Percentiles rank a stretch among this genome's conserved stretches.
Evolutionary conservation across 2,888 invertebrate genomes (phyloP).

Genomic region (Exephanes ischioxanthus): DNA sequence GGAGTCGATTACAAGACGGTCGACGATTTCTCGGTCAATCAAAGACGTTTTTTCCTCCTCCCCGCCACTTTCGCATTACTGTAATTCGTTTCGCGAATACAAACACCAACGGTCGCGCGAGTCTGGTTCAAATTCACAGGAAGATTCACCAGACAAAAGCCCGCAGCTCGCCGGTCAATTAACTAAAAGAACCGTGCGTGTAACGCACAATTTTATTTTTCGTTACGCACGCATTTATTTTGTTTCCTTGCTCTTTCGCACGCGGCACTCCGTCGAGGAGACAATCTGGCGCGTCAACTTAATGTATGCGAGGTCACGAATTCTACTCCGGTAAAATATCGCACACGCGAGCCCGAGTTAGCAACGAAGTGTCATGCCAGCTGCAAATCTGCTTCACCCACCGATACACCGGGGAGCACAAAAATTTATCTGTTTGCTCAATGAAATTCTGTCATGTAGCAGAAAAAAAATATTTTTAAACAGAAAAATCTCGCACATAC

Average conservation of each 20-base stretch:
- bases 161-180: not conserved
- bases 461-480: not conserved
- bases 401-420: not conserved
- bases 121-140: not conserved
- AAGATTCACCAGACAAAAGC: not conserved
- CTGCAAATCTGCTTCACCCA: not conserved
- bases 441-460: not conserved
- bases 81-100: not conserved
- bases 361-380: not conserved
- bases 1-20: not conserved
- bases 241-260: not conserved
- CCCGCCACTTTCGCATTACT: not conserved
- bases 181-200: not conserved
- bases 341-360: not conserved
- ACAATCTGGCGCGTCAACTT: not conserved
- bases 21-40: not conserved
- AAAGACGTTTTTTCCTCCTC: not conserved
- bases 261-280: not conserved
- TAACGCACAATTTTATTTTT: not conserved
- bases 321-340: not conserved
- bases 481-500: no score
- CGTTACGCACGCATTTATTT: not conserved
- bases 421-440: not conserved
- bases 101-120: not conserved
- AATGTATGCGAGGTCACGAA: constrained; percentile 5